A percentile compares a stretch with the other conserved stretches of the same genome.
phyloP scores from a whole-genome alignment of 2,797 vertebrate genomes.

The Cryptoblepharus egeriae region DNA sequence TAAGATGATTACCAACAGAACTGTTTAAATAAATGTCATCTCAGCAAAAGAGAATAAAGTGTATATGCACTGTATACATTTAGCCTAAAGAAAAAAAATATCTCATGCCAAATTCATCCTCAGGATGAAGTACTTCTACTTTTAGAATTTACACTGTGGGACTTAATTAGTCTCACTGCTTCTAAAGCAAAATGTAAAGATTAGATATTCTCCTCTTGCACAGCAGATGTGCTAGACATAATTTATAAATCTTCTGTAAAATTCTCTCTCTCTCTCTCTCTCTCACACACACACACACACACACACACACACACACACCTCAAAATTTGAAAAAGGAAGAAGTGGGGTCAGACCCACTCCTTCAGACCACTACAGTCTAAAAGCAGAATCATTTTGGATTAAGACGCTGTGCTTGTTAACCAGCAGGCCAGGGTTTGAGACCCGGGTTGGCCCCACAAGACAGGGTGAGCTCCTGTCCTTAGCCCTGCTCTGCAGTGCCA shows the following conservation, averaged over 20 bases:
- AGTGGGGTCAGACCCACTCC: too few relatives aligned
- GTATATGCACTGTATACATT: not conserved
- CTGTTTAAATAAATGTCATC: conserved; percentile 26
- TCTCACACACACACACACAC: not conserved
- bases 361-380: too few relatives aligned
- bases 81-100: not conserved
- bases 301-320: not conserved
- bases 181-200: conserved; percentile 35
- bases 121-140: not conserved
- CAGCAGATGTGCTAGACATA: not conserved
- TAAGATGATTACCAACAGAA: conserved; percentile 14
- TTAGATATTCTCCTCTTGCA: conserved; percentile 20
- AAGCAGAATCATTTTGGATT: not conserved
- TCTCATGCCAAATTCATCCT: not conserved
- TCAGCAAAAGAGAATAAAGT: not conserved
- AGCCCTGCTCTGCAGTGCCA: too few relatives aligned
- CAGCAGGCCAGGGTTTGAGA: too few relatives aligned
- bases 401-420: too few relatives aligned
- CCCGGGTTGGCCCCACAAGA: too few relatives aligned
- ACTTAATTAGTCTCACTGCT: not conserved
- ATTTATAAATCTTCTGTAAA: conserved; percentile 20
- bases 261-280: not conserved
- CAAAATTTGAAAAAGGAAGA: not conserved
- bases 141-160: conserved; percentile 17
- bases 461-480: too few relatives aligned